These are phyloP conservation scores for Clarias batrachus DNA, from an alignment of 2,113 vertebrate species.

Conservation along the genomic window DNA sequence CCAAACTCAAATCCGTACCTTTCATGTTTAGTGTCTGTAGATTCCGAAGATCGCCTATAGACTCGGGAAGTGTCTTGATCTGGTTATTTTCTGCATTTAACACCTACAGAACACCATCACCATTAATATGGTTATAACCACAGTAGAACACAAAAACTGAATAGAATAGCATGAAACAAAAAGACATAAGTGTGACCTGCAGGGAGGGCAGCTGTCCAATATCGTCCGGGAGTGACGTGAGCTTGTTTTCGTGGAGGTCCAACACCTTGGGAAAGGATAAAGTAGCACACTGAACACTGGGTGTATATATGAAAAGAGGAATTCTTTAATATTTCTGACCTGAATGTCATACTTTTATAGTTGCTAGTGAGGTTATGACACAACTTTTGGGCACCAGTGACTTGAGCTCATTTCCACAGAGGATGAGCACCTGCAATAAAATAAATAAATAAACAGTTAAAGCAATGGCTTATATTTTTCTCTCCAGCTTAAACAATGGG, in stretches of 20 bases:
- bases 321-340: neutral
- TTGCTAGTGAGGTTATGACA: constrained; percentile 75
- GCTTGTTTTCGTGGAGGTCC: constrained; percentile 89
- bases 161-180: neutral
- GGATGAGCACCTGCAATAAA: constrained; percentile 81
- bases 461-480: neutral
- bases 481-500: no score
- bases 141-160: neutral
- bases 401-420: constrained; percentile 83
- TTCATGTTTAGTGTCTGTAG: constrained; percentile 90
- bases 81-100: constrained; percentile 88
- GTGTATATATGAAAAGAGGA: neutral
- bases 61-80: constrained; percentile 80
- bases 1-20: constrained; percentile 69
- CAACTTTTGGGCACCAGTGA: constrained; percentile 84
- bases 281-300: neutral
- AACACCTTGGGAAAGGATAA: constrained; percentile 77
- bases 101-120: constrained; percentile 73
- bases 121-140: neutral
- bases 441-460: neutral
- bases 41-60: constrained; percentile 77
- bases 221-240: constrained; percentile 82
- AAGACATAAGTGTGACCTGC: constrained; percentile 68
- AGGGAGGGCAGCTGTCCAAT: constrained; percentile 81
- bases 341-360: constrained; percentile 80